Percentiles rank a stretch among this genome's conserved stretches.
These are phyloP conservation scores for Protobothrops mucrosquamatus DNA, from an alignment of 2,113 vertebrate genomes.

Conservation along the genomic window DNA sequence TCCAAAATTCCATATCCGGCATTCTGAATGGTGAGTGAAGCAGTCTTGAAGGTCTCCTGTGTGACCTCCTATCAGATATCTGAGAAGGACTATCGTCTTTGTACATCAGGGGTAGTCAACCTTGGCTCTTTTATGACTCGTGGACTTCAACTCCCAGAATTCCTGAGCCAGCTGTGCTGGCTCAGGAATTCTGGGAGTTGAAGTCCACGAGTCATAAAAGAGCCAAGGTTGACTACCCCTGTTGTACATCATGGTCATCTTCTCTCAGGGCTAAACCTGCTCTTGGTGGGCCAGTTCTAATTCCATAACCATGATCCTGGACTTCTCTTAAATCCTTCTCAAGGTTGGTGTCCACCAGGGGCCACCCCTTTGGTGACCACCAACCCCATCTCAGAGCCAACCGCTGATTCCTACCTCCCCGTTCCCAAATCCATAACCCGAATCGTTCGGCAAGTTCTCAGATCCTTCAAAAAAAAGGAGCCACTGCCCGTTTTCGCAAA, in stretches of 20 bases:
- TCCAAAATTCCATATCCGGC: too few relatives aligned
- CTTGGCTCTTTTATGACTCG: too few relatives aligned
- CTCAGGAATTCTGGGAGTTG: too few relatives aligned
- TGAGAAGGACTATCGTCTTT: too few relatives aligned
- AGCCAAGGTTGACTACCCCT: too few relatives aligned
- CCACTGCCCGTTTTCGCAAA: background rate
- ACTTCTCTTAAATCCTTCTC: background rate
- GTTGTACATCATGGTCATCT: background rate
- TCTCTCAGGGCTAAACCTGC: background rate
- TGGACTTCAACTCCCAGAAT: too few relatives aligned
- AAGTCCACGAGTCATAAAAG: too few relatives aligned
- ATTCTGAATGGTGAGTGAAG: too few relatives aligned
- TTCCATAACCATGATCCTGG: background rate
- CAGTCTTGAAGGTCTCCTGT: too few relatives aligned
- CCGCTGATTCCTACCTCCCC: background rate
- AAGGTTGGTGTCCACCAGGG: background rate
- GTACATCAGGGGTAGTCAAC: too few relatives aligned
- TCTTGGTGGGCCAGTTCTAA: background rate
- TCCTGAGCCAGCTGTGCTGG: too few relatives aligned
- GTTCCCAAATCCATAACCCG: background rate
- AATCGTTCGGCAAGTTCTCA: background rate
- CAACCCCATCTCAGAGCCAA: background rate
- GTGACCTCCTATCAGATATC: too few relatives aligned
- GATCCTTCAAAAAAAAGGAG: background rate
- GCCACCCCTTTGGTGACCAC: background rate